Base-by-base conservation (phyloP, 2,888 invertebrate species). In the Rugalucina vietnamica region DNA sequence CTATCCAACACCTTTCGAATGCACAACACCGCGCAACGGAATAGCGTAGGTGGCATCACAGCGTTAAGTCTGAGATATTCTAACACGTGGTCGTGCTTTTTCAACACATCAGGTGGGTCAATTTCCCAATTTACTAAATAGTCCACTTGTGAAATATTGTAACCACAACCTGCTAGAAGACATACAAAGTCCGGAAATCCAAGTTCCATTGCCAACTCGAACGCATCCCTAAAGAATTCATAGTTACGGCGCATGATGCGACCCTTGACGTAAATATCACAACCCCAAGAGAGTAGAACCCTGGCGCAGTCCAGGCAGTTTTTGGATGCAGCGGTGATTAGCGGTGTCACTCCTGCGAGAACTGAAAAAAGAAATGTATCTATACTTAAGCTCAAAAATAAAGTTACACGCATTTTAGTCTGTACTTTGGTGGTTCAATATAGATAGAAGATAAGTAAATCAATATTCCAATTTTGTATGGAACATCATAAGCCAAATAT, bases 201-300 rank as follows among this genome's bases (percentile, higher is more conserved):
- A n/a, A 86, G 82, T 73, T 91, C 82, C 32, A 92, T 80, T 0
- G 92, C 92, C 70, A 92, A 79, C 73, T 92, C 90, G 65, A 91
- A 91, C 2, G 91, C 85, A 79, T 93, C 91, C 54, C 90, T 89
- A n/a, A 89, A 89, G 36, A 86, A 75, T 10, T 91, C 89, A 21
- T 88, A 82, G 18, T 89, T 79, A 0, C 85, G 75, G 29, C 82
- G 82, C 24, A 82, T 73, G 49, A 91, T 87, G 10, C 84, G 82
- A 24, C 90, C 92, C 73, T 86, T 91, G 34, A 73, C 81, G 29
- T 86, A 82, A 37, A 91, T 74, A 57, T 87, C 77, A 75, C 88
- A 89, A 36, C 89, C 87, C 85, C 90, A 89, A 24, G 78, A 73
- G 27, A 92, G 78, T 8, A 93, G 81, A 12, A 86, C 73, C 57